Conservation (phyloP, 1,140 invertebrate genomes). For the Formica selysi region DNA sequence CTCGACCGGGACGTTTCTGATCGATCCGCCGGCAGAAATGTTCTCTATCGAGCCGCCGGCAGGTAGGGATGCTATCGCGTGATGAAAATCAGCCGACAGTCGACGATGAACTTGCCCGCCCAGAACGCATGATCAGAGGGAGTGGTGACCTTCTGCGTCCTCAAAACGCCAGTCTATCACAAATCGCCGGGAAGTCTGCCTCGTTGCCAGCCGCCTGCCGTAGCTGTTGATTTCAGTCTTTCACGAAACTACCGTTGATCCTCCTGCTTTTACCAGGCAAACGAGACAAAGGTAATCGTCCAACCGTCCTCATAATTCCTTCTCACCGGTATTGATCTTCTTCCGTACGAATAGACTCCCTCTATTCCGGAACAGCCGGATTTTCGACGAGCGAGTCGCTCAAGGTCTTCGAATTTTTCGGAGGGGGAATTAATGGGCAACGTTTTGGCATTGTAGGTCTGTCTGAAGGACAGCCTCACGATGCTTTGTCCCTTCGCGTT, state of each 20-base stretch:
- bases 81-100: neutral
- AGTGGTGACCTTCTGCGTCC: conserved; percentile 81
- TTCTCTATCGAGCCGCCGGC: neutral
- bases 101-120: neutral
- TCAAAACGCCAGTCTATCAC: conserved; percentile 77
- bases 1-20: no score
- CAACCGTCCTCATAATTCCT: neutral
- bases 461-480: no score
- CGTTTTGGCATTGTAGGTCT: neutral
- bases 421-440: neutral
- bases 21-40: neutral
- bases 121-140: conserved; percentile 45
- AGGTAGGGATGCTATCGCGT: neutral
- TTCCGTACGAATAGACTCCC: neutral
- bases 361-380: neutral
- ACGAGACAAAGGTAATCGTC: conserved; percentile 46
- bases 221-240: neutral
- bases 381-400: neutral
- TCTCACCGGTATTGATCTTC: neutral
- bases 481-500: neutral
- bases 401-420: neutral
- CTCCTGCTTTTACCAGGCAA: neutral
- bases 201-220: neutral
- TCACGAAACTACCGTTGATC: neutral
- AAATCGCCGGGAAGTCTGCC: conserved; percentile 39